Base-by-base conservation (phyloP, 2,113 vertebrate genomes). In the Myrmecobius fasciatus region DNA sequence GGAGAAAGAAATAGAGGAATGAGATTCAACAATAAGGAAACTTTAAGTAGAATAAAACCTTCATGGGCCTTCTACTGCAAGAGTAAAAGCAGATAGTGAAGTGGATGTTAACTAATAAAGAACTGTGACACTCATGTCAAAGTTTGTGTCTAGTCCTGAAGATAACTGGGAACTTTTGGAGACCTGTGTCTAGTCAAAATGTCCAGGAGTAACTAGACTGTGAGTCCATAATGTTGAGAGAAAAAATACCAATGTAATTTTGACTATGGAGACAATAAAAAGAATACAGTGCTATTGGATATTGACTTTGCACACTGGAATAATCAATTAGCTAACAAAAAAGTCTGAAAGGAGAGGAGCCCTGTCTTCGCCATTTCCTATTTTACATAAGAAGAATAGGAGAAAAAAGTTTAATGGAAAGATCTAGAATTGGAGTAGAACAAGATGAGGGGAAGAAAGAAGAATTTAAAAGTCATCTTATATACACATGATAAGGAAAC, bases 381-480 rank as follows among this genome's bases (percentile, higher is more conserved):
- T 89, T 90, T 89, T 89, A 90, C 88, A 48, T 89, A 22, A 67
- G 51, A 28, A 94, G 52, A 93, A 92, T 51, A 92, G 43, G 56
- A 28, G 31, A 67, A 67, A 36, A 67, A 67, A 67, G 12, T 36
- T 36, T 36, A 67, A 60, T 10, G 31, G 31, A 36, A 67, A 67
- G 12, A 67, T 46, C 26, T 53, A 8, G 17, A 67, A 53, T 2
- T 36, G 52, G 31, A 91, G 8, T 43, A 48, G 75, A 25, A 11
- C 48, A 90, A 83, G 2, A 10, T 0, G 2, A 89, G 31, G 8
- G 28, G 28, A 46, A 47, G 22, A 83, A 67, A 89, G 49, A 31
- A 10, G n/a, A 2, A 26, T 92, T 8, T 89, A 31, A 47, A 95
- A 95, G 52, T 26, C 14, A 89, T 36, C 49, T 94, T 36, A 67